phyloP scores from a whole-genome alignment of 2,888 invertebrate genomes.

The Lithophane leautieri region DNA sequence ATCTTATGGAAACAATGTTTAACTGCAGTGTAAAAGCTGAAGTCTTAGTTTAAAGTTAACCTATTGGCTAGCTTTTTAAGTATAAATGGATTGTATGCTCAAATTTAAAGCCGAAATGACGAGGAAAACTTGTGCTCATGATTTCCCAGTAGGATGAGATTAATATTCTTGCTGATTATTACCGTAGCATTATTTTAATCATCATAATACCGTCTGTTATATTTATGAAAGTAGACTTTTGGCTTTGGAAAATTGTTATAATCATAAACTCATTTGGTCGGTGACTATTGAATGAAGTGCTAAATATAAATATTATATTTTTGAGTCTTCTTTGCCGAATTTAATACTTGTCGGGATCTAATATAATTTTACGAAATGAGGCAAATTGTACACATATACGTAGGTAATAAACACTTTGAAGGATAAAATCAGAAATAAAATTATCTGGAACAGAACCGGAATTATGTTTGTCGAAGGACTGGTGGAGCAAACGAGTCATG shows the following conservation, averaged over 20 bases:
- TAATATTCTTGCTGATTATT: conserved; percentile 3
- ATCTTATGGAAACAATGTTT: background rate
- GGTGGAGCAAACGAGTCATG: no score
- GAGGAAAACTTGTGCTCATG: background rate
- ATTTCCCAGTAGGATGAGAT: conserved; percentile 39
- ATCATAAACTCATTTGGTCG: no score
- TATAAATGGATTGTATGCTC: background rate
- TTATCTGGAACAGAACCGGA: no score
- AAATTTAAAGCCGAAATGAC: conserved; percentile 26
- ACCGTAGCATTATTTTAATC: background rate
- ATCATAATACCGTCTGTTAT: background rate
- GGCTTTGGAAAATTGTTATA: background rate
- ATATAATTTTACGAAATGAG: no score
- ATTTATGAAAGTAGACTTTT: background rate
- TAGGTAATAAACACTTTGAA: no score
- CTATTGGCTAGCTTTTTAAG: background rate
- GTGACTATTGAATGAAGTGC: no score
- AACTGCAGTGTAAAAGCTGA: background rate
- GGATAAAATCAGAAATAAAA: no score
- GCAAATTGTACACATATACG: no score
- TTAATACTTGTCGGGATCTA: no score
- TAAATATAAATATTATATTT: no score
- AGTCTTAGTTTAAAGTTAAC: background rate
- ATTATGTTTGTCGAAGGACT: no score
- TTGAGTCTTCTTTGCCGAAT: no score